Conservation (phyloP, 2,888 invertebrate genomes). For the Cosmopolites sordidus region DNA sequence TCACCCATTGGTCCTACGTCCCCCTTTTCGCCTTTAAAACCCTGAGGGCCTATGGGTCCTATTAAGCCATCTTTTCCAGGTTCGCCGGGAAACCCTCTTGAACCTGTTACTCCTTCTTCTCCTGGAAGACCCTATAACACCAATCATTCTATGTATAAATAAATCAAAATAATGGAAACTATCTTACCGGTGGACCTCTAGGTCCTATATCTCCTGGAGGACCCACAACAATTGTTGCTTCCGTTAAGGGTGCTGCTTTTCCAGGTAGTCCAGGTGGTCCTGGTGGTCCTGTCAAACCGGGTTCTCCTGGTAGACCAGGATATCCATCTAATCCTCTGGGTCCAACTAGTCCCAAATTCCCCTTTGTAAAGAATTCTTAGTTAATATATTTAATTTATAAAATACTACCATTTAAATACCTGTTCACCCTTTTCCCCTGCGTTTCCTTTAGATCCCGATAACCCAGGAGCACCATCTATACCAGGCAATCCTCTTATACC, state of each 20-base stretch:
- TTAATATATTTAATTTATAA: not conserved
- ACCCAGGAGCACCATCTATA: conserved; percentile 45
- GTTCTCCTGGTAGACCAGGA: conserved; percentile 30
- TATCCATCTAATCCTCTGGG: conserved; percentile 20
- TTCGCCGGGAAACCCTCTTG: conserved; percentile 11
- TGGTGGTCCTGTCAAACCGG: conserved; percentile 35
- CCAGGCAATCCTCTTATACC: conserved; percentile 49
- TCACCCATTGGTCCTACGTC: conserved; percentile 37
- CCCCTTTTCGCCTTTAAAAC: conserved; percentile 38
- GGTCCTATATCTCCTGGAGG: conserved; percentile 36
- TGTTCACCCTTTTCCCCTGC: conserved; percentile 8
- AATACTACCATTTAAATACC: too few relatives aligned
- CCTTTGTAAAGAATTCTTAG: conserved; percentile 28
- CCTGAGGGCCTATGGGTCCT: conserved; percentile 42
- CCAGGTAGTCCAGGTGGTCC: conserved; percentile 21
- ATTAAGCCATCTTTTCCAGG: conserved; percentile 42
- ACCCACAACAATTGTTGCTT: conserved; percentile 10
- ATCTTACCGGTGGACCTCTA: conserved; percentile 43
- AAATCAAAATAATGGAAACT: not conserved
- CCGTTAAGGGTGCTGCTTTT: conserved; percentile 1
- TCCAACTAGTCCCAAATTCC: conserved; percentile 42
- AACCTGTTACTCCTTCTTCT: conserved; percentile 22
- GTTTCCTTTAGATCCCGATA: conserved; percentile 48
- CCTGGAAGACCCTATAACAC: conserved; percentile 14
- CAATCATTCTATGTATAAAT: not conserved